Conservation (phyloP, 2,797 vertebrate species). For the Triplophysa bombifrons region DNA sequence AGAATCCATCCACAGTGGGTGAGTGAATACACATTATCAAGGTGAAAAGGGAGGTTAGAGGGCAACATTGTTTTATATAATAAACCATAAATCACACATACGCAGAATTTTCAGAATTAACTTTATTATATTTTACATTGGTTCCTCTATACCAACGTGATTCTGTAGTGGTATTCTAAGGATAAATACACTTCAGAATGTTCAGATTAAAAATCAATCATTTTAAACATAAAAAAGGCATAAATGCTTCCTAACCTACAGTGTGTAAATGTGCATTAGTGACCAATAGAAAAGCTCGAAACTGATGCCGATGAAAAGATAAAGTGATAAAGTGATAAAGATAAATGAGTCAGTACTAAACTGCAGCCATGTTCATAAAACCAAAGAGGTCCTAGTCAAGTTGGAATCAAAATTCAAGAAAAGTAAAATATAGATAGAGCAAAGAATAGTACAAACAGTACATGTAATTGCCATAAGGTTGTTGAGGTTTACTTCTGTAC, state of each 20-base stretch:
- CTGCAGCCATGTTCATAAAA: conserved; percentile 22
- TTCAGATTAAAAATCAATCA: conserved; percentile 21
- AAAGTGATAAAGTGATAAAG: background rate
- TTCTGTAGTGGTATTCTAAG: conserved; percentile 23
- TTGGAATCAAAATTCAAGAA: conserved; percentile 19
- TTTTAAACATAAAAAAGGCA: conserved; percentile 26
- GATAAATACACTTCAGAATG: conserved; percentile 25
- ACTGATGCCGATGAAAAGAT: background rate
- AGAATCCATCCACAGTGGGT: background rate
- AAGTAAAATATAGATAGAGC: conserved; percentile 15
- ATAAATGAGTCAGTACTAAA: conserved; percentile 20
- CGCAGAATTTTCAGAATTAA: conserved; percentile 16
- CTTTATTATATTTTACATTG: conserved; percentile 32
- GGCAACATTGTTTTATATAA: background rate
- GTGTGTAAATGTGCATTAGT: conserved; percentile 33
- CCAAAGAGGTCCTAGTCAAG: conserved; percentile 28
- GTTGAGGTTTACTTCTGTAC: conserved; percentile 30
- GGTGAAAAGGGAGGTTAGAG: background rate
- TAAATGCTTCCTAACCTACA: conserved; percentile 21
- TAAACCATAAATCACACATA: background rate
- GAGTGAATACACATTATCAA: background rate
- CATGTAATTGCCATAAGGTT: conserved; percentile 1
- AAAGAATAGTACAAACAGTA: conserved; percentile 15
- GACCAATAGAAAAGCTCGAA: conserved; percentile 2
- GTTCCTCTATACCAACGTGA: background rate